Conservation (phyloP, 2,888 invertebrate genomes). For the Odontocolon sp. region DNA sequence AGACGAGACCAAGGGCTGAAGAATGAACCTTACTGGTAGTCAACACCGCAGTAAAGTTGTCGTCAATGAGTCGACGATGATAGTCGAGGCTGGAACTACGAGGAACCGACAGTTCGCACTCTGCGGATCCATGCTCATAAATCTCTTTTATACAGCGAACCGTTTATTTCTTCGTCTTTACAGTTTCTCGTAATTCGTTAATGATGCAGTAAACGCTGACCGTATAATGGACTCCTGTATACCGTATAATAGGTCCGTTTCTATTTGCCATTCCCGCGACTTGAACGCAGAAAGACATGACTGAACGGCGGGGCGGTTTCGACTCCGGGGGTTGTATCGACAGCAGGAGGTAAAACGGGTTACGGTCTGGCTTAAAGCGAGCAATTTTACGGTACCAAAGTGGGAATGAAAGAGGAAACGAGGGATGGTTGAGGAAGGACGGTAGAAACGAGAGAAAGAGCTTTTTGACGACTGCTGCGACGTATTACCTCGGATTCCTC, state of each 20-base stretch:
- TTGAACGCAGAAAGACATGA: slow-evolving; percentile 31
- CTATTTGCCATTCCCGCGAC: slow-evolving; percentile 43
- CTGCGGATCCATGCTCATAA: slow-evolving; percentile 66
- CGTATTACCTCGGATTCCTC: slow-evolving; percentile 39
- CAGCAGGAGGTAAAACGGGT: background rate
- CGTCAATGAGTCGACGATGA: slow-evolving; percentile 66
- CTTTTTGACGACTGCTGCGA: slow-evolving; percentile 54
- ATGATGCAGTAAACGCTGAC: slow-evolving; percentile 73
- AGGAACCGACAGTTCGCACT: slow-evolving; percentile 25
- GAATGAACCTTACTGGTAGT: slow-evolving; percentile 53
- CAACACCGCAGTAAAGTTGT: slow-evolving; percentile 75
- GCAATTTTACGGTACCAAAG: slow-evolving; percentile 41
- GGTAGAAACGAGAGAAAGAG: slow-evolving; percentile 25
- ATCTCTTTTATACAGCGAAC: slow-evolving; percentile 72
- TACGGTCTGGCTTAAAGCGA: slow-evolving; percentile 22
- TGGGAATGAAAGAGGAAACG: slow-evolving; percentile 36
- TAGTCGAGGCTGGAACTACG: slow-evolving; percentile 8
- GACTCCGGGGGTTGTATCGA: slow-evolving; percentile 7
- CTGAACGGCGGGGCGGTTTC: slow-evolving; percentile 26
- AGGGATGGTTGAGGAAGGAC: background rate
- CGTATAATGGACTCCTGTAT: slow-evolving; percentile 55
- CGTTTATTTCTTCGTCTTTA: slow-evolving; percentile 73
- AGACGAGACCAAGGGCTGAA: background rate
- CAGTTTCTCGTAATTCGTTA: slow-evolving; percentile 75
- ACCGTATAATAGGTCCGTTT: slow-evolving; percentile 56